A percentile compares a stretch with the other conserved stretches of the same genome.
Conservation (phyloP, 1,140 invertebrate genomes). For the Steinernema khuongi region DNA sequence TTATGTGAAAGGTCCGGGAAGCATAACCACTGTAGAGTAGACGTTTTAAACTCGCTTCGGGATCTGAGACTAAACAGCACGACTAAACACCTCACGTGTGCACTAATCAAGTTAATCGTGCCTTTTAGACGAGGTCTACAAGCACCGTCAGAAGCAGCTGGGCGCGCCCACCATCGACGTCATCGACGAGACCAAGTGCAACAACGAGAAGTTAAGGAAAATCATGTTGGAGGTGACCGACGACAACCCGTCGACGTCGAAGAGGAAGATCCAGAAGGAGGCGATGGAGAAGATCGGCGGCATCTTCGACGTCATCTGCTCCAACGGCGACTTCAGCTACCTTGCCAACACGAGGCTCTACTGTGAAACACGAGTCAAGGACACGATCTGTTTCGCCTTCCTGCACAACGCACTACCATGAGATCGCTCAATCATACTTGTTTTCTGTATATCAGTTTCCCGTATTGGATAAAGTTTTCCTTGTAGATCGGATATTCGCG, state of each 20-base stretch:
- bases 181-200: conserved; percentile 26
- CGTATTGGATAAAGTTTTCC: no score
- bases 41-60: background rate
- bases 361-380: conserved; percentile 2
- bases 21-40: background rate
- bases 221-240: conserved; percentile 28
- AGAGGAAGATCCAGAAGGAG: conserved; percentile 40
- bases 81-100: no score
- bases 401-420: conserved; percentile 11
- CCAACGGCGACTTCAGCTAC: conserved; percentile 39
- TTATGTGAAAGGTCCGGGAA: background rate
- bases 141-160: background rate
- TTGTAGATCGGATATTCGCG: no score
- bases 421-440: no score
- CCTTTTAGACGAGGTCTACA: background rate
- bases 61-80: no score
- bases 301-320: conserved; percentile 41
- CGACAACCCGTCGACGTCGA: conserved; percentile 37
- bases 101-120: no score
- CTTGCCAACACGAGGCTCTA: conserved; percentile 32
- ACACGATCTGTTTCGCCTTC: conserved; percentile 2
- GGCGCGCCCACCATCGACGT: background rate
- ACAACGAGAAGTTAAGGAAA: conserved; percentile 32
- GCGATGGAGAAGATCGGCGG: conserved; percentile 39
- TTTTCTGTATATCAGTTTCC: no score